Conservation (phyloP, 35 echinoderm and acorn worm genomes). For the Heliocidaris tuberculata region DNA sequence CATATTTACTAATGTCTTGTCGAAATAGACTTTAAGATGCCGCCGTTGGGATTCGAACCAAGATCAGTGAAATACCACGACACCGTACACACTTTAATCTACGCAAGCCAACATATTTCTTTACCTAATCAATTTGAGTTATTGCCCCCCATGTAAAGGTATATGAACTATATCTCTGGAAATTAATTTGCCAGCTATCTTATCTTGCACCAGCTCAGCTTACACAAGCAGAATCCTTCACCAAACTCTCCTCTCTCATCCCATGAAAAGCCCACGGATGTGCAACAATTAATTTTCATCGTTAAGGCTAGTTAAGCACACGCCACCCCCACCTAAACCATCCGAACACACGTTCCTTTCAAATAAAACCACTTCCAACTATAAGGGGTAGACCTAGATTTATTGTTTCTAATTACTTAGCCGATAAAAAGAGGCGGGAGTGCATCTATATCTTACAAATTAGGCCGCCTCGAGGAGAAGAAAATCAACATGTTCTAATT, state of each 20-base stretch:
- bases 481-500: slow-evolving; percentile 19
- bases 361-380: neutral
- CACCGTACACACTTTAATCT: too few species aligned
- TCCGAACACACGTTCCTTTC: neutral
- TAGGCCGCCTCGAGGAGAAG: neutral
- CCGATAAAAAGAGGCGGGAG: neutral
- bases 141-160: too few species aligned
- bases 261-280: too few species aligned
- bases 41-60: neutral
- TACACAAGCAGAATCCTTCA: neutral
- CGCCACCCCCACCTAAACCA: neutral
- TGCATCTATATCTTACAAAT: neutral
- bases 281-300: neutral
- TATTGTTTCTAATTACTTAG: neutral
- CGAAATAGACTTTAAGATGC: neutral
- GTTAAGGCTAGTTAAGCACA: neutral
- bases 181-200: neutral
- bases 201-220: neutral
- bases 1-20: neutral
- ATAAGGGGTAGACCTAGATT: neutral
- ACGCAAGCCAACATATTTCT: too few species aligned
- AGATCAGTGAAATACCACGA: neutral
- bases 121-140: too few species aligned
- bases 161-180: too few species aligned
- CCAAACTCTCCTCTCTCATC: too few species aligned